These are phyloP conservation scores for Schizothorax lantsangensis DNA, from an alignment of 2,797 vertebrate genomes.

Conservation along the genomic window DNA sequence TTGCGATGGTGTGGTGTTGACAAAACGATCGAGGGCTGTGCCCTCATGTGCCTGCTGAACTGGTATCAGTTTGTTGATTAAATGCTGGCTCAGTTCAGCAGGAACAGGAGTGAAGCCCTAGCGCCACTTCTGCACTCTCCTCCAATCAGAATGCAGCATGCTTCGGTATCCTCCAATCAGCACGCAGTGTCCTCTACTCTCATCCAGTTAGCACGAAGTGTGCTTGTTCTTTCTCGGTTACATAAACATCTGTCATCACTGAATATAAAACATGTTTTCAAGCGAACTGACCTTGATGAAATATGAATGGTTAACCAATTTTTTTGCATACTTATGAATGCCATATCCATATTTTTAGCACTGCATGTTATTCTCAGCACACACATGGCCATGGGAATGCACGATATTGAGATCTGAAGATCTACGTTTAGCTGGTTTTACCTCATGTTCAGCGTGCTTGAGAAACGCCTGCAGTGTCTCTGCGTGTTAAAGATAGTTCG, in stretches of 20 bases:
- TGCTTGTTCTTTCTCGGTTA: background rate
- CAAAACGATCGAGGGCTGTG: constrained; percentile 65
- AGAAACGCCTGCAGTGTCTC: constrained; percentile 61
- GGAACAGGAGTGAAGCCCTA: constrained; percentile 93
- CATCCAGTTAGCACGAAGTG: background rate
- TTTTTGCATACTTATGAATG: constrained; percentile 63
- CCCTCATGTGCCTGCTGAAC: constrained; percentile 87
- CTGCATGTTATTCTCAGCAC: background rate
- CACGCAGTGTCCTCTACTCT: accelerated
- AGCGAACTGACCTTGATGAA: constrained; percentile 56
- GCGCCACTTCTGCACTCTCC: constrained; percentile 53
- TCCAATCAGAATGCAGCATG: constrained; percentile 34
- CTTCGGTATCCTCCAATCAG: background rate
- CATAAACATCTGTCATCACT: constrained; percentile 17
- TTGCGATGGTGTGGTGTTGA: background rate
- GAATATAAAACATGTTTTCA: constrained; percentile 38
- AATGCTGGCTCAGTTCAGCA: constrained; percentile 99
- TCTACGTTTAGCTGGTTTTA: constrained; percentile 5
- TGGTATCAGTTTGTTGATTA: constrained; percentile 84
- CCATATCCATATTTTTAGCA: constrained; percentile 36
- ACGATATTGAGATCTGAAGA: background rate
- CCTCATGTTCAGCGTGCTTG: background rate
- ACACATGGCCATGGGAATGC: background rate
- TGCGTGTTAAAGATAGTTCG: constrained; percentile 46
- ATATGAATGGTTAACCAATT: constrained; percentile 69